Percentiles rank a stretch among this genome's conserved stretches.
Evolutionary conservation across 2,797 vertebrate genomes (phyloP).

Genomic region (Sternotherus odoratus): DNA sequence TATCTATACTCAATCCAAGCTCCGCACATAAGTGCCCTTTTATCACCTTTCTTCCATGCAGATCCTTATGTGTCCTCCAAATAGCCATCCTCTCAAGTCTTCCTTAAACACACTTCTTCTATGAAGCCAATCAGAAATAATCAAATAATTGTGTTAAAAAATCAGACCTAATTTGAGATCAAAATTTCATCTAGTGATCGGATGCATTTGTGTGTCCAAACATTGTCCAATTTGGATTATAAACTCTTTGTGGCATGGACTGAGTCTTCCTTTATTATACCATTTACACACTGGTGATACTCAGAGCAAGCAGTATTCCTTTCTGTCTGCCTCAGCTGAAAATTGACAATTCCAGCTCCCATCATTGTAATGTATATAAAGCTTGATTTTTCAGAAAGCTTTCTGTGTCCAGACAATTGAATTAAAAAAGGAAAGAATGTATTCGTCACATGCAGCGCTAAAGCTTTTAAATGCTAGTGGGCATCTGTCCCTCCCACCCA

Average conservation of each 20-base stretch:
- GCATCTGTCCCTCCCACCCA: fast-evolving
- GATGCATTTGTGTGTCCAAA: fast-evolving
- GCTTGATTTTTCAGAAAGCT: slow-evolving; percentile 52
- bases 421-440: not conserved
- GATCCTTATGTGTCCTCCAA: not conserved
- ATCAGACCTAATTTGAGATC: not conserved
- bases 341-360: not conserved
- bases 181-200: not conserved
- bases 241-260: not conserved
- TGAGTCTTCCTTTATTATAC: not conserved
- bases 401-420: not conserved
- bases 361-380: not conserved
- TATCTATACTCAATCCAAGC: too few species aligned
- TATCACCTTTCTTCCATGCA: too few species aligned
- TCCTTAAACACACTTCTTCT: not conserved
- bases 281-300: not conserved
- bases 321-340: not conserved
- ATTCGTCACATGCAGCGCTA: not conserved
- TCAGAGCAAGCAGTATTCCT: not conserved
- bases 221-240: not conserved
- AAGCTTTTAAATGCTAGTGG: not conserved
- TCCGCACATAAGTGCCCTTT: too few species aligned
- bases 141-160: not conserved
- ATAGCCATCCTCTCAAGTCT: not conserved
- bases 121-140: not conserved